Conservation (phyloP, 1,140 invertebrate species). For the Zaprionus inermis region DNA sequence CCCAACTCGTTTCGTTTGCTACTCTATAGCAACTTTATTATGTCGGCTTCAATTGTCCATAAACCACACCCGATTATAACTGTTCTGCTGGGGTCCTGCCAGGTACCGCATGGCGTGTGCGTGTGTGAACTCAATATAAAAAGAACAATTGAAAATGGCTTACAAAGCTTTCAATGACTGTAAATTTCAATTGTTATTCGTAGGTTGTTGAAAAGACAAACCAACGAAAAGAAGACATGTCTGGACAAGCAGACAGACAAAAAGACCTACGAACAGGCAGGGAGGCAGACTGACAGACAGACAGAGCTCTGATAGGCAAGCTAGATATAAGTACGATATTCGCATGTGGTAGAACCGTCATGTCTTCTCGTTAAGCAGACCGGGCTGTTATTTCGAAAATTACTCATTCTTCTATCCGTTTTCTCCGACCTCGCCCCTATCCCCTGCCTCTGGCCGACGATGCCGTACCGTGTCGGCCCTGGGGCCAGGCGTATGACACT, state of each 20-base stretch:
- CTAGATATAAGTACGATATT: slow-evolving; percentile 5
- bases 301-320: slow-evolving; percentile 12
- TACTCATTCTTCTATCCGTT: slow-evolving; percentile 55
- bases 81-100: neutral
- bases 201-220: slow-evolving; percentile 9
- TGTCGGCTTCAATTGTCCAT: neutral
- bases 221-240: neutral
- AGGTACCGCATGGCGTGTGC: neutral
- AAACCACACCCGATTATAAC: neutral
- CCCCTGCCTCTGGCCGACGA: slow-evolving; percentile 10
- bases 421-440: slow-evolving; percentile 9
- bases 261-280: neutral
- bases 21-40: neutral
- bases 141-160: slow-evolving; percentile 7
- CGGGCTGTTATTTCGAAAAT: slow-evolving; percentile 50
- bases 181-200: slow-evolving; percentile 39
- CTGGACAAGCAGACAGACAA: neutral
- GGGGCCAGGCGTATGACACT: slow-evolving; percentile 49
- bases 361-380: slow-evolving; percentile 60
- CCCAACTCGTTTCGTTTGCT: neutral
- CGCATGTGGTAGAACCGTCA: slow-evolving; percentile 23
- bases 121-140: slow-evolving; percentile 8
- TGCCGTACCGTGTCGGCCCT: slow-evolving; percentile 9
- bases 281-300: slow-evolving; percentile 6
- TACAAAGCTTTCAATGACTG: slow-evolving; percentile 13